These are phyloP conservation scores for Mythimna pallens DNA, from an alignment of 2,888 invertebrate species.

Conservation along the genomic window DNA sequence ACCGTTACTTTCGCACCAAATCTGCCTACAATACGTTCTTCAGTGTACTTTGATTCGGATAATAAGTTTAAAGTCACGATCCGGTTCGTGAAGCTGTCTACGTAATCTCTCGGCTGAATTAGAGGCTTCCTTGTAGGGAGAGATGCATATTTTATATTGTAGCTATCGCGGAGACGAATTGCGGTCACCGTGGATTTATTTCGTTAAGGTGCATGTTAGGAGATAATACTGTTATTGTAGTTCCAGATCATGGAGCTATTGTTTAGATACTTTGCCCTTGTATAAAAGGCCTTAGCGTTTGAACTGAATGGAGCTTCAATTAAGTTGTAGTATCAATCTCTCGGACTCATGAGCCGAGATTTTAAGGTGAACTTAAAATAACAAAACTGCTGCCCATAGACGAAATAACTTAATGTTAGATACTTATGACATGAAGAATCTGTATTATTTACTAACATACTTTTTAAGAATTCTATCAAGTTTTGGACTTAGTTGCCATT, in stretches of 20 bases:
- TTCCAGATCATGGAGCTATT: slow-evolving; percentile 32
- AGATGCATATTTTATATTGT: slow-evolving; percentile 79
- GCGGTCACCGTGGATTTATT: slow-evolving; percentile 75
- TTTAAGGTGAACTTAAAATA: background rate
- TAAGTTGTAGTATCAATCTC: background rate
- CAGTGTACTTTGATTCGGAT: slow-evolving; percentile 85
- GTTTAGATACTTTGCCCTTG: slow-evolving; percentile 13
- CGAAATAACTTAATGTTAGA: background rate
- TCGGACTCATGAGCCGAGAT: background rate
- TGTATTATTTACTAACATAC: too few relatives aligned
- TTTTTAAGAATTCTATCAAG: too few relatives aligned
- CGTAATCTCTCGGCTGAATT: slow-evolving; percentile 84
- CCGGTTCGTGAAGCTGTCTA: slow-evolving; percentile 82
- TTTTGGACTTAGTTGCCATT: too few relatives aligned
- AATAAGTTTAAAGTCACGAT: slow-evolving; percentile 89
- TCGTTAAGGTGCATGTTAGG: slow-evolving; percentile 47
- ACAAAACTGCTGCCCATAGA: background rate
- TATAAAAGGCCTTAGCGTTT: background rate
- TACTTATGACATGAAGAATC: too few relatives aligned
- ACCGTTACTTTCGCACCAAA: slow-evolving; percentile 88
- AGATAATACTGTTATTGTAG: slow-evolving; percentile 57
- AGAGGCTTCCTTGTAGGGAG: slow-evolving; percentile 85
- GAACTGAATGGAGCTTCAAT: background rate
- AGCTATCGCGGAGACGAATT: slow-evolving; percentile 73
- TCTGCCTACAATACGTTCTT: slow-evolving; percentile 87